Base-by-base conservation (phyloP, 2,888 invertebrate species). In the Salticus scenicus region DNA sequence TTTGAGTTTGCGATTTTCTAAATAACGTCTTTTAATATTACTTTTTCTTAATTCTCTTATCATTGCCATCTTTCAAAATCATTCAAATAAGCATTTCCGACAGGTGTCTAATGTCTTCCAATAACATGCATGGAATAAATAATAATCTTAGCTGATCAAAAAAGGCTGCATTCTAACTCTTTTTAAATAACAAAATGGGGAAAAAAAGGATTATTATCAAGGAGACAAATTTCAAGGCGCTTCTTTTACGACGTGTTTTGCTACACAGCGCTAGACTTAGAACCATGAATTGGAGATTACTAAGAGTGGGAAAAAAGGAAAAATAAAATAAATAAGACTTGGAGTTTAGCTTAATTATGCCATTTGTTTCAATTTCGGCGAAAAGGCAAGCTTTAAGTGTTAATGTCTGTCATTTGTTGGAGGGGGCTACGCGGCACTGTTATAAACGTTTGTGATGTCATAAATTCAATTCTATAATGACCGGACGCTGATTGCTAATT, bases 391-490 rank as follows among this genome's bases (percentile, higher is more conserved):
- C 51, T 84, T 76, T 84, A 77, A 77, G 67, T 69, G 73, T 67
- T 84, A 84, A 84, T 84, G 76, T 63, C 51, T 10, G 51, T 77
- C 77, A 84, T 84, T 84, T 84, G 77, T 83, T 73, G 74, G 63
- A n/a, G 72, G 28, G 47, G 17, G 24, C 24, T 24, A 24, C 28
- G 51, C 51, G 72, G n/a, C 57, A 51, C 66, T 83, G n/a, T n/a
- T 72, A 57, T 72, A 83, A 83, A 30, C 64, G 30, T 69, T 75
- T 51, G 63, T 70, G 81, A 81, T 33, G 73, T 70, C 81, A 64
- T 81, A 70, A 69, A 67, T 75, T 75, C 75, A 70, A 66, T 75
- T 75, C 75, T 70, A 63, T 80, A 80, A 73, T 74, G 81, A 42
- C 41, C 69, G 27, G 69, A 75, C 74, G 57, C 31, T 81, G 81